Percentiles rank a stretch among this genome's conserved stretches.
These are phyloP conservation scores for Pygoscelis antarcticus DNA, from an alignment of 2,113 vertebrate species.

Conservation along the genomic window DNA sequence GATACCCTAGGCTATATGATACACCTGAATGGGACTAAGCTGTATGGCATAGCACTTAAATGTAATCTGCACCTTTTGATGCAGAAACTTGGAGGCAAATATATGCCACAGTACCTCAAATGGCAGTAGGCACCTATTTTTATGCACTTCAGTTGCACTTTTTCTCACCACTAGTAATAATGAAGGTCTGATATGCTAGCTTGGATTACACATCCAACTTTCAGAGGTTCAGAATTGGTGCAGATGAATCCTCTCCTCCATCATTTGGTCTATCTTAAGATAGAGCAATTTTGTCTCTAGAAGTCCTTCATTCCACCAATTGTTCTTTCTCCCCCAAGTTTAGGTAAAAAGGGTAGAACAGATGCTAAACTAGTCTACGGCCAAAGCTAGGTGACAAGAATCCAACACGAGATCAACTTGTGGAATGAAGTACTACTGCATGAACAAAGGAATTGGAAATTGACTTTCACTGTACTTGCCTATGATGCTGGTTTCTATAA, in stretches of 20 bases:
- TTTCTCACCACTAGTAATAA: background rate
- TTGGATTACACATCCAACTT: rapidly evolving
- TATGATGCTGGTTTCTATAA: background rate
- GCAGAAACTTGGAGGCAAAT: background rate
- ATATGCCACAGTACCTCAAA: background rate
- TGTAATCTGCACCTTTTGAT: background rate
- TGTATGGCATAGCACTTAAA: background rate
- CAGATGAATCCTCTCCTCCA: background rate
- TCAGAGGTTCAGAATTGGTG: background rate
- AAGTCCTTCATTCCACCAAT: background rate
- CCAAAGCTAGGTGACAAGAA: background rate
- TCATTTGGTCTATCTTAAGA: background rate
- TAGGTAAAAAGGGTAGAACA: background rate
- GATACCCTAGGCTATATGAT: too few species aligned
- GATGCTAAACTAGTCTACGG: background rate
- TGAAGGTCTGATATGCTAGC: background rate
- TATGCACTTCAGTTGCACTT: background rate
- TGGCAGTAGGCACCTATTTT: background rate
- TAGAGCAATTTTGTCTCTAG: background rate
- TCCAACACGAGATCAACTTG: background rate
- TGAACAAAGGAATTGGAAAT: background rate
- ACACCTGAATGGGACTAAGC: background rate
- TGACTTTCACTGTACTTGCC: background rate
- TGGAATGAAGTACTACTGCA: background rate
- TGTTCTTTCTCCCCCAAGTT: background rate